Evolutionary conservation across 2,888 invertebrate genomes (phyloP).

Genomic region (Heteropelma amictum): DNA sequence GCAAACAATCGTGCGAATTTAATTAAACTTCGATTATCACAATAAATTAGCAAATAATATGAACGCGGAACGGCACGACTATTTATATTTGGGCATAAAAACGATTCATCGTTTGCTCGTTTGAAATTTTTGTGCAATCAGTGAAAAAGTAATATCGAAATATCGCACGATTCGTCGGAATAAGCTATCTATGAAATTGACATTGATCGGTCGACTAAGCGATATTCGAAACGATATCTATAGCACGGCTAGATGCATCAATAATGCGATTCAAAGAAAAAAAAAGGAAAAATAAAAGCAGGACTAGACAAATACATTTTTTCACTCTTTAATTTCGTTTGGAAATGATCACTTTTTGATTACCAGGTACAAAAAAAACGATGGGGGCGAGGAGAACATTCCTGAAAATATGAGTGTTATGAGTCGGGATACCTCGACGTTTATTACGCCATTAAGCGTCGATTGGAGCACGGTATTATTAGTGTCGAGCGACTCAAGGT

Average conservation of each 20-base stretch:
- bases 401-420: slow-evolving; percentile 21
- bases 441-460: slow-evolving; percentile 50
- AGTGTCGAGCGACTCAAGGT: slow-evolving; percentile 19
- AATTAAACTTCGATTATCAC: no score
- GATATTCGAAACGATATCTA: slow-evolving; percentile 27
- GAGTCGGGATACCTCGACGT: slow-evolving; percentile 39
- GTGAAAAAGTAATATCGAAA: no score
- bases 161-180: no score
- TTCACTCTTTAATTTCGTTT: neutral
- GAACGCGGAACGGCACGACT: no score
- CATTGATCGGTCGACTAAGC: slow-evolving; percentile 6
- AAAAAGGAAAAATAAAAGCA: neutral
- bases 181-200: neutral
- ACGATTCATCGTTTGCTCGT: neutral
- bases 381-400: slow-evolving; percentile 41
- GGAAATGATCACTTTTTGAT: slow-evolving; percentile 51
- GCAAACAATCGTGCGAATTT: no score
- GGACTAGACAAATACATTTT: slow-evolving; percentile 1
- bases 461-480: slow-evolving; percentile 28
- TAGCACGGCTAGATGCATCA: neutral
- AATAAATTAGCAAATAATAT: no score
- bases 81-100: neutral
- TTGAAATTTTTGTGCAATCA: no score
- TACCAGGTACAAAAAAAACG: slow-evolving; percentile 33
- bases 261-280: neutral